Percentiles rank a stretch among this genome's conserved stretches.
Evolutionary conservation across 35 echinoderm and acorn worm species (phyloP).

Genomic region (Patiria miniata): DNA sequence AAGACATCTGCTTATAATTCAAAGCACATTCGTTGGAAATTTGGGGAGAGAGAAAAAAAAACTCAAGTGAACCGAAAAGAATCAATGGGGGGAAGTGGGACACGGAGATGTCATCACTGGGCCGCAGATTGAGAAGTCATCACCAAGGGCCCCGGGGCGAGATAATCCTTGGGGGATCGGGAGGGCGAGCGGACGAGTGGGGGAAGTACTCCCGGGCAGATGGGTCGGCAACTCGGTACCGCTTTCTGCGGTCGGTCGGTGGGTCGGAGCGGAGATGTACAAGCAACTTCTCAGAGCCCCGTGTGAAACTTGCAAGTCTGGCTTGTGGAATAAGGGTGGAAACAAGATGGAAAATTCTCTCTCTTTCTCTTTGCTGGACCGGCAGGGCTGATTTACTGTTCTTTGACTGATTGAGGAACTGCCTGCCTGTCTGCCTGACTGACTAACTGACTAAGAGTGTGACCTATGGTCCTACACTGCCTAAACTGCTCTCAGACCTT

Average conservation of each 20-base stretch:
- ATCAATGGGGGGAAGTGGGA: too few species aligned
- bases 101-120: too few species aligned
- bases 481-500: too few species aligned
- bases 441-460: too few species aligned
- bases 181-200: not conserved
- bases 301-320: not conserved
- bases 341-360: not conserved
- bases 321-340: not conserved
- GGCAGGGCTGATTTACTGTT: not conserved
- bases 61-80: too few species aligned
- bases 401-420: too few species aligned
- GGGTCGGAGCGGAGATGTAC: not conserved
- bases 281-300: not conserved
- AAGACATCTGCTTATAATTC: too few species aligned
- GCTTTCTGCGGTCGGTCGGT: not conserved
- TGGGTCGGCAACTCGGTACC: not conserved
- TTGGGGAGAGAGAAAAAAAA: too few species aligned
- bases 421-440: too few species aligned
- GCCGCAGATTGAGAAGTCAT: conserved; percentile 21
- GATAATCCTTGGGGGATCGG: conserved; percentile 5
- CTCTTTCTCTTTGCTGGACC: not conserved
- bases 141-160: not conserved
- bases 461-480: too few species aligned
- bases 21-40: too few species aligned
- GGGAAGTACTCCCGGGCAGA: not conserved